Evolutionary conservation across 2,888 invertebrate genomes (phyloP).

Genomic region (Drosophila borealis): DNA sequence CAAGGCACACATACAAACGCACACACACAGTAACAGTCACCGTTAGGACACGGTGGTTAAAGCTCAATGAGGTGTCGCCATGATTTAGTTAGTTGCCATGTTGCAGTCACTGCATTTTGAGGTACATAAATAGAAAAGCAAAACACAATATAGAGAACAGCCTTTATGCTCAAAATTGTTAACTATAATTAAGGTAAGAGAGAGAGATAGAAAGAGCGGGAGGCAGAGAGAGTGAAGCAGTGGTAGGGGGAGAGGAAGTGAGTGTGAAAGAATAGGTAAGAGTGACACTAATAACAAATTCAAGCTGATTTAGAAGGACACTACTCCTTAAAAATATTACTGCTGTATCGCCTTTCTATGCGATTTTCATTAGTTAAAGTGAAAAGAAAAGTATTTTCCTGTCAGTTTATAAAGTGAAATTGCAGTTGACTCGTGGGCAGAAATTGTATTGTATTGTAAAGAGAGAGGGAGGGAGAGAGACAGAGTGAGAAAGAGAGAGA

Average conservation of each 20-base stretch:
- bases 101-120: constrained; percentile 49
- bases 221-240: not conserved
- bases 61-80: constrained; percentile 72
- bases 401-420: too few relatives aligned
- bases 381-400: too few relatives aligned
- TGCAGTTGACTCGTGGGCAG: too few relatives aligned
- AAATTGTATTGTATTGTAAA: too few relatives aligned
- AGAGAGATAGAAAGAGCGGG: not conserved
- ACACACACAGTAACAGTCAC: constrained; percentile 14
- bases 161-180: too few relatives aligned
- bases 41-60: constrained; percentile 66
- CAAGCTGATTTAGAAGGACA: too few relatives aligned
- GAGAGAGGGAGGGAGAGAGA: not conserved
- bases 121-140: constrained; percentile 1
- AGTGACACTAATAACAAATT: too few relatives aligned
- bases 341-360: too few relatives aligned
- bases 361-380: too few relatives aligned
- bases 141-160: not conserved
- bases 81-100: constrained; percentile 62
- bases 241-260: too few relatives aligned
- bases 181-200: not conserved
- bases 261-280: too few relatives aligned
- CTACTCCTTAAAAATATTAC: too few relatives aligned
- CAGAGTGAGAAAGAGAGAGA: not conserved
- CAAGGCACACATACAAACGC: constrained; percentile 24